phyloP scores from a whole-genome alignment of 2,797 vertebrate species.

The Limosa lapponica region DNA sequence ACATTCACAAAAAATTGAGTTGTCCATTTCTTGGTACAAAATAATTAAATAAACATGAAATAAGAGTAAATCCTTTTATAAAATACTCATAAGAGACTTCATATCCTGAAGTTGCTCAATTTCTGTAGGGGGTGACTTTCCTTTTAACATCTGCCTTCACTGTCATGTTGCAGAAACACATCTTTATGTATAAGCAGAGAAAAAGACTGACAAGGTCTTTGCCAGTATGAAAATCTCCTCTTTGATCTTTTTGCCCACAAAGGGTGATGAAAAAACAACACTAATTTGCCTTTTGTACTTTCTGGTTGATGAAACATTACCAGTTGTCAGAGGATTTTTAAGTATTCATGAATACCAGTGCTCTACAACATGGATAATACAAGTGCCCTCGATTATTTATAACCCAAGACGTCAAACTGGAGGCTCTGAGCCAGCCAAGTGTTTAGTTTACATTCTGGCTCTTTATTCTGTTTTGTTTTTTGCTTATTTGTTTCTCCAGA shows the following conservation, averaged over 20 bases:
- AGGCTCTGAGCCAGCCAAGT: conserved; percentile 47
- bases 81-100: neutral
- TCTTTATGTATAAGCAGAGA: conserved; percentile 42
- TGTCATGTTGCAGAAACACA: neutral
- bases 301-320: conserved; percentile 54
- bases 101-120: neutral
- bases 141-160: conserved; percentile 18
- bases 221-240: conserved; percentile 6
- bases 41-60: conserved; percentile 35
- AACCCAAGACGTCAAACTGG: conserved; percentile 37
- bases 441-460: conserved; percentile 41
- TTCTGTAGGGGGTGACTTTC: neutral
- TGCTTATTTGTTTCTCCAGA: conserved; percentile 55
- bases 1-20: neutral
- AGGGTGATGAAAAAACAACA: conserved; percentile 49
- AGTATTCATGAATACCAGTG: conserved; percentile 66
- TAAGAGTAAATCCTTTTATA: neutral
- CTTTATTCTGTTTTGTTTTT: conserved; percentile 50
- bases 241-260: conserved; percentile 54
- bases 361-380: conserved; percentile 51
- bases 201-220: conserved; percentile 14
- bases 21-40: neutral
- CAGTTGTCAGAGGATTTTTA: conserved; percentile 62
- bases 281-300: conserved; percentile 63
- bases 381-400: conserved; percentile 69